These are phyloP conservation scores for Heteractis magnifica DNA, from an alignment of 92 coral and sea anemone species.

Conservation along the genomic window DNA sequence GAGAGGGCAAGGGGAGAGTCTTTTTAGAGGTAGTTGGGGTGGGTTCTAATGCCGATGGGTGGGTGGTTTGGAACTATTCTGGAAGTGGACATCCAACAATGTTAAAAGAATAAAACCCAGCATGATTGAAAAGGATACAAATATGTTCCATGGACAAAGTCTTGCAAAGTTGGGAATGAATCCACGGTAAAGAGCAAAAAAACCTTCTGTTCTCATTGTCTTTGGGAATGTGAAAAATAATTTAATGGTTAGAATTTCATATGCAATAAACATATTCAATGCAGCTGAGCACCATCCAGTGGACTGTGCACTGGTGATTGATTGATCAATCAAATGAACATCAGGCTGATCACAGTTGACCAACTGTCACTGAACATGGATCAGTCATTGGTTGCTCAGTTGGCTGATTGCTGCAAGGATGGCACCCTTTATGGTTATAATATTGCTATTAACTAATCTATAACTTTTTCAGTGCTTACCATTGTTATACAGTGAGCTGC, in stretches of 20 bases:
- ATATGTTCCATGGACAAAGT: conserved; percentile 95
- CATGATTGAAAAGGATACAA: conserved; percentile 79
- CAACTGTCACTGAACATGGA: no score
- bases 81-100: not conserved
- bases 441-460: not conserved
- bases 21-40: no score
- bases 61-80: no score
- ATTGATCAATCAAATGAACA: no score
- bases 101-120: not conserved
- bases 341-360: no score
- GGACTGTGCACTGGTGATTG: no score
- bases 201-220: conserved; percentile 96
- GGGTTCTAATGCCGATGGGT: no score
- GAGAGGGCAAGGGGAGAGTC: no score
- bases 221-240: conserved; percentile 17
- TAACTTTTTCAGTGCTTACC: conserved; percentile 48
- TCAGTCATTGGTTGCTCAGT: no score
- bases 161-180: conserved; percentile 92
- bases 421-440: not conserved
- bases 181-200: conserved; percentile 93
- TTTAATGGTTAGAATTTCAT: not conserved
- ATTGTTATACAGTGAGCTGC: conserved; percentile 82
- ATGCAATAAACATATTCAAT: no score
- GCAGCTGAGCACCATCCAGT: no score
- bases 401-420: no score